phyloP scores from a whole-genome alignment of 2,888 invertebrate species.

The Julus scandinavius region DNA sequence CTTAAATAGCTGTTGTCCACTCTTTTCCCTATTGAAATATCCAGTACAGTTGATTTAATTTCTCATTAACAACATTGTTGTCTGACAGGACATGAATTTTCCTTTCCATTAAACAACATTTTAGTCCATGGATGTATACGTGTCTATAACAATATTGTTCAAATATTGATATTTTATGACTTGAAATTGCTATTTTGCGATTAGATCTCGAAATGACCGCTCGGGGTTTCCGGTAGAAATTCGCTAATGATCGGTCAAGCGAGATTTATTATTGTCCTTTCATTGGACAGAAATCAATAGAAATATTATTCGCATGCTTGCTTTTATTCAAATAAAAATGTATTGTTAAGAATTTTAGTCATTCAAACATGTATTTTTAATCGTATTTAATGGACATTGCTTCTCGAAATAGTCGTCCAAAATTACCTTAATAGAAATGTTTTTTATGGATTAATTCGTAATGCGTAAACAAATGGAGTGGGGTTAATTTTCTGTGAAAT shows the following conservation, averaged over 20 bases:
- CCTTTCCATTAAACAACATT: background rate
- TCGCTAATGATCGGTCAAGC: conserved; percentile 18
- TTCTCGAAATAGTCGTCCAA: too few relatives aligned
- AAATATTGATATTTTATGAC: conserved; percentile 10
- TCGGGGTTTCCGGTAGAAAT: conserved; percentile 1
- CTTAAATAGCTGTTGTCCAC: background rate
- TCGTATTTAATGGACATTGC: too few relatives aligned
- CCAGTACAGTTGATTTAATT: background rate
- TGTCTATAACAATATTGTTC: background rate
- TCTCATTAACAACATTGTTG: background rate
- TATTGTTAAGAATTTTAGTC: background rate
- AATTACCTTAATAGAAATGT: too few relatives aligned
- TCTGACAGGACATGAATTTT: background rate
- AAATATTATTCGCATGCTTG: background rate
- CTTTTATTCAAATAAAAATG: background rate
- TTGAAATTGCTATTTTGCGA: conserved; percentile 18
- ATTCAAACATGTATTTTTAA: too few relatives aligned
- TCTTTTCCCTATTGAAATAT: background rate
- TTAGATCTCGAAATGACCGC: background rate
- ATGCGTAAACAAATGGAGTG: too few relatives aligned
- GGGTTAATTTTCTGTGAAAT: too few relatives aligned
- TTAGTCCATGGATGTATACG: background rate
- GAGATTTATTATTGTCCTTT: background rate
- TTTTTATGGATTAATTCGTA: too few relatives aligned
- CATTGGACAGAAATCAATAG: background rate